Conservation (phyloP, 2,888 invertebrate genomes). For the Drosophila prolongata region DNA sequence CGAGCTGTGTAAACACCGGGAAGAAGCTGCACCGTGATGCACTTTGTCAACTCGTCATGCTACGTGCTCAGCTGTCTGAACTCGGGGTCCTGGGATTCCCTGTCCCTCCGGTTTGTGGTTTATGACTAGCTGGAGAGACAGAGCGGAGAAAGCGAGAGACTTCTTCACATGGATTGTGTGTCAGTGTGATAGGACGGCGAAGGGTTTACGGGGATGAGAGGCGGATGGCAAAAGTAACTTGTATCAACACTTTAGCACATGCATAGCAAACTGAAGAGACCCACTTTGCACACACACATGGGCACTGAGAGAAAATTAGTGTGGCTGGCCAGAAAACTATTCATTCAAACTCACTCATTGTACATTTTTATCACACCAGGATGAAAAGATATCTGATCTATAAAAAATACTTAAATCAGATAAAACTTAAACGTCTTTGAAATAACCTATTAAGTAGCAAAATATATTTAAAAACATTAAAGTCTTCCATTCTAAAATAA, state of each 20-base stretch:
- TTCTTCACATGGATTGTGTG: slow-evolving; percentile 55
- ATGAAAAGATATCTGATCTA: too few species aligned
- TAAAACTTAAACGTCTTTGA: too few species aligned
- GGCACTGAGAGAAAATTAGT: background rate
- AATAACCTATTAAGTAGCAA: too few species aligned
- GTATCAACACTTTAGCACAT: slow-evolving; percentile 78
- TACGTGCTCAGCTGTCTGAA: slow-evolving; percentile 66
- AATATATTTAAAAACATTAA: too few species aligned
- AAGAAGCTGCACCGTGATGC: slow-evolving; percentile 43
- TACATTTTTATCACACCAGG: too few species aligned
- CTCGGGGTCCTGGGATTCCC: slow-evolving; percentile 18
- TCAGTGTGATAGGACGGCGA: slow-evolving; percentile 62
- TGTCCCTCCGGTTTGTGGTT: slow-evolving; percentile 26
- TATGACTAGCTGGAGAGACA: slow-evolving; percentile 43
- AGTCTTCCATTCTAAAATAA: too few species aligned
- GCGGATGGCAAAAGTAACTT: slow-evolving; percentile 64
- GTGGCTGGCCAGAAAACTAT: too few species aligned
- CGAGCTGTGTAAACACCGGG: slow-evolving; percentile 46
- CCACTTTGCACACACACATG: slow-evolving; percentile 49
- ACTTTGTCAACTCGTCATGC: slow-evolving; percentile 77
- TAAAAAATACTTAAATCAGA: too few species aligned
- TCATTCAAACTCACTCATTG: too few species aligned
- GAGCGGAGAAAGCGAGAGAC: slow-evolving; percentile 8
- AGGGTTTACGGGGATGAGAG: slow-evolving; percentile 21
- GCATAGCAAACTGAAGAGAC: slow-evolving; percentile 59